Evolutionary conservation across 2,888 invertebrate species (phyloP), one percentile per base, ranked within the genome.

Genomic region (Lasioglossum figueresi): DNA sequence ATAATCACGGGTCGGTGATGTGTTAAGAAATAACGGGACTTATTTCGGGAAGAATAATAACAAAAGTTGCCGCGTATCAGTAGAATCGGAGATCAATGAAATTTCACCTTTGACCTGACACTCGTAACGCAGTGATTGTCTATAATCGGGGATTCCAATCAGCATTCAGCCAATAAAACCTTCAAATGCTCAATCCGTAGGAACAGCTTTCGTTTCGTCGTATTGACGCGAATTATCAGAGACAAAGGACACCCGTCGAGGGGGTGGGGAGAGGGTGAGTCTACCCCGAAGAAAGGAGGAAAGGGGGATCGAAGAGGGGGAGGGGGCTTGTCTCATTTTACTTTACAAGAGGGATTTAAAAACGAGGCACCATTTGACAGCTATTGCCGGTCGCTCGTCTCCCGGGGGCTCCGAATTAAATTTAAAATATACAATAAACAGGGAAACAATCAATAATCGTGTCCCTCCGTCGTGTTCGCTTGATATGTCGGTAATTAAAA

Each of bases 391-490:
- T 83, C 72, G 82, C 79, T 81, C 85, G 79, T 78, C 85, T 84
- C 79, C 72, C 85, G 68, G 82, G 70, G 79, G 56, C 88, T 83
- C 82, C 87, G 93, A 95, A 94, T 94, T 94, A 94, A 95, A 95
- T 94, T 92, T 94, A 94, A 94, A 94, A 94, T 94, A 95, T 95
- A 94, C 94, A 94, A 94, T 94, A 94, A 94, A 94, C 94, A 93
- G 93, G 94, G 91, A 93, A 92, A 94, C 94, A 95, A 95, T 95
- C 94, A 93, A 94, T 95, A 94, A 94, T 71, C 79, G 76, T 84
- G 82, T 82, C 80, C 82, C 76, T 77, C 81, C 63, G 88, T 75
- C 86, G 70, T 72, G 81, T 84, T 56, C 81, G 79, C 78, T 80
- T 85, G 93, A 93, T 93, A 92, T 90, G 93, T 90, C 89, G 93